Conservation (phyloP, 2,888 invertebrate species). For the Lasius platythorax region DNA sequence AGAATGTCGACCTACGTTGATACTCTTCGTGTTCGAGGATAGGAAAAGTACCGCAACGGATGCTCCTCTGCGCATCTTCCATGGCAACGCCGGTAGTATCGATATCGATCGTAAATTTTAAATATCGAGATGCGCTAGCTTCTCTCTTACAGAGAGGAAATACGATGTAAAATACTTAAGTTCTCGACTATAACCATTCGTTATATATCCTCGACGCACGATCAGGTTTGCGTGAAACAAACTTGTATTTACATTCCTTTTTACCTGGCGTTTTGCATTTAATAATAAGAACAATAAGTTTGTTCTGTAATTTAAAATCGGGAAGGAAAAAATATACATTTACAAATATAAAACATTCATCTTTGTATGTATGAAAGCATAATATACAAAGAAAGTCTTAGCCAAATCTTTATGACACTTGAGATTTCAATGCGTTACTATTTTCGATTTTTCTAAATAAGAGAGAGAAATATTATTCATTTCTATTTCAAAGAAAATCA, state of each 20-base stretch:
- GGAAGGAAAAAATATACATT: neutral
- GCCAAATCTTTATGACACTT: too few species aligned
- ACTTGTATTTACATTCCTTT: neutral
- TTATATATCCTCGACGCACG: neutral
- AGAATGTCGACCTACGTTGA: conserved; percentile 41
- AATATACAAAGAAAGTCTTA: neutral
- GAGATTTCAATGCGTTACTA: too few species aligned
- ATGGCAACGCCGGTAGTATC: conserved; percentile 56
- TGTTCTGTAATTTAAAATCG: neutral
- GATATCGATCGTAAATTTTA: conserved; percentile 49
- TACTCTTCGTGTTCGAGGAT: conserved; percentile 55
- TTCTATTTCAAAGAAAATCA: neutral
- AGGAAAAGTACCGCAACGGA: conserved; percentile 31
- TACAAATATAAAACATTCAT: neutral
- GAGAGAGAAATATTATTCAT: neutral
- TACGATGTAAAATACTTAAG: conserved; percentile 10
- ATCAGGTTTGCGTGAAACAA: neutral
- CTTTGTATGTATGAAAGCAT: neutral
- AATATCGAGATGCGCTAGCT: conserved; percentile 12
- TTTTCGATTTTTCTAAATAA: too few species aligned
- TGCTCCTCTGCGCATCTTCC: conserved; percentile 44
- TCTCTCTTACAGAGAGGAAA: neutral
- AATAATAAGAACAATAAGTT: neutral
- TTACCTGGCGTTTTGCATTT: neutral
- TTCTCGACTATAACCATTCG: neutral